Conservation (phyloP, 1,140 invertebrate species). For the Pseudachorutes palmiensis region DNA sequence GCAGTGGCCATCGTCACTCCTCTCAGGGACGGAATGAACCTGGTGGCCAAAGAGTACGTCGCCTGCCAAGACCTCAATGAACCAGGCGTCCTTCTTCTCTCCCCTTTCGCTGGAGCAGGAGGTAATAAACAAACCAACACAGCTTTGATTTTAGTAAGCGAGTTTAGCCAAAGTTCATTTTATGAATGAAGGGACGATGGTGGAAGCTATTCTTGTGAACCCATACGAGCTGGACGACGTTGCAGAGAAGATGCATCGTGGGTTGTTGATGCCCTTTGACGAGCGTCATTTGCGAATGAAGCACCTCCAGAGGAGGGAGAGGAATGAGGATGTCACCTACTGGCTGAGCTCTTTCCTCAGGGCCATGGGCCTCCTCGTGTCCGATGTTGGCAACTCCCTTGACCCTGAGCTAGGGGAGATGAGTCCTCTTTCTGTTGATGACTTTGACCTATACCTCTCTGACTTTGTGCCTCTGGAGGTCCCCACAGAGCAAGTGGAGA, state of each 20-base stretch:
- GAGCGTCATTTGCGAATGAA: constrained; percentile 45
- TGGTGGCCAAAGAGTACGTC: constrained; percentile 48
- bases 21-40: constrained; percentile 47
- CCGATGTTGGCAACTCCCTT: constrained; percentile 39
- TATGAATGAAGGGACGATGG: constrained; percentile 38
- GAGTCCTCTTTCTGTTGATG: constrained; percentile 37
- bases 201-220: constrained; percentile 45
- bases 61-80: constrained; percentile 44
- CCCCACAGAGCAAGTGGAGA: no score
- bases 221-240: constrained; percentile 45
- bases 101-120: constrained; percentile 44
- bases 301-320: constrained; percentile 42
- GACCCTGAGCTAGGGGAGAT: constrained; percentile 38
- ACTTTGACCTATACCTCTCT: constrained; percentile 41
- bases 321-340: constrained; percentile 42
- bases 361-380: constrained; percentile 38
- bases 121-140: no score
- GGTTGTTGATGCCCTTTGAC: constrained; percentile 44
- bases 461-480: constrained; percentile 39
- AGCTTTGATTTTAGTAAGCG: background rate
- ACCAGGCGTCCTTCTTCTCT: constrained; percentile 45
- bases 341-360: constrained; percentile 43
- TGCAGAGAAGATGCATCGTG: constrained; percentile 43
- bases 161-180: constrained; percentile 7
- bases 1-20: constrained; percentile 45